These are phyloP conservation scores for Megalops atlanticus DNA, from an alignment of 2,113 vertebrate genomes.

Conservation along the genomic window DNA sequence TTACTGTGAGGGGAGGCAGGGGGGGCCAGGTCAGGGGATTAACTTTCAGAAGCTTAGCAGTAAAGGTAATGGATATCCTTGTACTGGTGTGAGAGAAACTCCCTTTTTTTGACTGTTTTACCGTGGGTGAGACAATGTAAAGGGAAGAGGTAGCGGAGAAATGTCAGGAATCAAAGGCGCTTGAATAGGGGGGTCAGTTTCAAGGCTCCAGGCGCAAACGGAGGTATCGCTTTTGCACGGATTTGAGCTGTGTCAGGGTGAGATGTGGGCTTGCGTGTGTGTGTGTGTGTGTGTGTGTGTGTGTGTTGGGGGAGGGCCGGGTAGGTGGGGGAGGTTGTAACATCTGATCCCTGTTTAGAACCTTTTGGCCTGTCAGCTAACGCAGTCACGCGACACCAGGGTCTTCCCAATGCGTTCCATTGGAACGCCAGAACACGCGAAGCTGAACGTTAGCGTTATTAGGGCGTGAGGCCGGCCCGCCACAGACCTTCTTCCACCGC, in stretches of 20 bases:
- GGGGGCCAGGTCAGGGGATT: conserved; percentile 67
- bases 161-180: conserved; percentile 54
- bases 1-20: conserved; percentile 34
- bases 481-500: too few species aligned
- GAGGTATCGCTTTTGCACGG: conserved; percentile 42
- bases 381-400: background rate
- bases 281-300: background rate
- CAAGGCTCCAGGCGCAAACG: conserved; percentile 54
- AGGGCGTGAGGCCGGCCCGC: background rate
- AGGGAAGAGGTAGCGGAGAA: conserved; percentile 59
- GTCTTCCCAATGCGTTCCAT: background rate
- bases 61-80: conserved; percentile 75
- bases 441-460: background rate
- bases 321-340: conserved; percentile 14
- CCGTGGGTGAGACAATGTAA: conserved; percentile 53
- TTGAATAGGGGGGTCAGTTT: conserved; percentile 60
- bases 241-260: conserved; percentile 29
- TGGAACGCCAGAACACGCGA: background rate
- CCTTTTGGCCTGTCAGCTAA: conserved; percentile 7
- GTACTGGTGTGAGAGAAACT: conserved; percentile 63
- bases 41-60: conserved; percentile 63
- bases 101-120: conserved; percentile 53
- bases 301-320: background rate
- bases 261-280: conserved; percentile 28
- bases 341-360: background rate